These are phyloP conservation scores for Drosophila histrio DNA, from an alignment of 2,888 invertebrate genomes.

Conservation along the genomic window DNA sequence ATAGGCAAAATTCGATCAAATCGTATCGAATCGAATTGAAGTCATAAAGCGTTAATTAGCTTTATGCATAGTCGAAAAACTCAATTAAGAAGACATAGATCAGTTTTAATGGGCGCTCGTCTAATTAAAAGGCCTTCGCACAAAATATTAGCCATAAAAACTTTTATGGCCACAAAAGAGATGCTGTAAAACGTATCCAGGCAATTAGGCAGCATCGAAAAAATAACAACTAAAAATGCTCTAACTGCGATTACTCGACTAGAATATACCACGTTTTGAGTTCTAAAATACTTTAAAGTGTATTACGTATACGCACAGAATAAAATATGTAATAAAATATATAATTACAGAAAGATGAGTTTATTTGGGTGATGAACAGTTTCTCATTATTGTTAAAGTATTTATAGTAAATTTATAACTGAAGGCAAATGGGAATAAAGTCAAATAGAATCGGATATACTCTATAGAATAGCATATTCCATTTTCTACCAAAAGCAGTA, in stretches of 20 bases:
- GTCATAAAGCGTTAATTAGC: conserved; percentile 49
- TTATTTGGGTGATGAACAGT: no score
- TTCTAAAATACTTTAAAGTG: no score
- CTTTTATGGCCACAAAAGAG: conserved; percentile 49
- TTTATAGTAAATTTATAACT: no score
- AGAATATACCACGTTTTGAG: no score
- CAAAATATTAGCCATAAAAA: conserved; percentile 59
- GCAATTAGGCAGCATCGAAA: conserved; percentile 60
- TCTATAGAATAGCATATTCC: no score
- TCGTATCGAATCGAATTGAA: background rate
- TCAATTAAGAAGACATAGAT: conserved; percentile 63
- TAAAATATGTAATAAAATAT: no score
- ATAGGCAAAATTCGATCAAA: conserved; percentile 12
- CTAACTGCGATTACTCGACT: background rate
- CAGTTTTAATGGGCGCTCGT: conserved; percentile 54
- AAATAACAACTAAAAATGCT: background rate
- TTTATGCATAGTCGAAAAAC: conserved; percentile 23
- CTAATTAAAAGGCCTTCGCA: conserved; percentile 63
- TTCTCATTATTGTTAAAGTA: no score
- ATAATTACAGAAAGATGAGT: no score
- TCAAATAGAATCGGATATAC: no score
- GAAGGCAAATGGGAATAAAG: no score
- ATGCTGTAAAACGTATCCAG: conserved; percentile 55
- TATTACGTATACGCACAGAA: no score
- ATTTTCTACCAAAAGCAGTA: no score